Evolutionary conservation across 2,888 invertebrate species (phyloP).

Genomic region (Cataglyphis altisquamis): DNA sequence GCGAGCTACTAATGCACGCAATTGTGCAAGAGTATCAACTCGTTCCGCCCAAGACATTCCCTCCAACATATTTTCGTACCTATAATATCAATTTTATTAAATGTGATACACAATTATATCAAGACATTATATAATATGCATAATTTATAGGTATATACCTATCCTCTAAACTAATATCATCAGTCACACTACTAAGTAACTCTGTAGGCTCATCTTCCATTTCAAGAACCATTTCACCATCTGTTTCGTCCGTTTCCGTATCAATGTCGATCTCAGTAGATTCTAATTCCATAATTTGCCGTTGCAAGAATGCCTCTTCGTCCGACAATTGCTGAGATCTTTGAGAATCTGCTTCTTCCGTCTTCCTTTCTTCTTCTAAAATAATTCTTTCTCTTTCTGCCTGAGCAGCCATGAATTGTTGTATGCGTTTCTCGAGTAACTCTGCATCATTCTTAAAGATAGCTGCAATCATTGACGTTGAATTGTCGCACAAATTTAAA

Average conservation of each 20-base stretch:
- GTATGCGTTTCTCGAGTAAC: constrained; percentile 84
- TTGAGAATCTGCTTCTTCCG: constrained; percentile 91
- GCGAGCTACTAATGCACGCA: constrained; percentile 93
- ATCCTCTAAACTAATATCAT: constrained; percentile 84
- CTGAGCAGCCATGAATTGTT: constrained; percentile 85
- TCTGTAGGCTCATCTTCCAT: constrained; percentile 82
- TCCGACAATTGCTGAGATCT: constrained; percentile 90
- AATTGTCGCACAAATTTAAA: constrained; percentile 78
- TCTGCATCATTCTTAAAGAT: constrained; percentile 85
- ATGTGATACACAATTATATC: neutral
- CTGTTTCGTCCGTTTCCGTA: constrained; percentile 94
- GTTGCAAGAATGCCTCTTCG: constrained; percentile 92
- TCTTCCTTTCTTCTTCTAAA: constrained; percentile 85
- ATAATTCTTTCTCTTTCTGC: constrained; percentile 85
- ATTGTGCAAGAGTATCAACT: constrained; percentile 92
- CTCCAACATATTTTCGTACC: constrained; percentile 84
- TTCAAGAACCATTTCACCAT: constrained; percentile 89
- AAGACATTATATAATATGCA: neutral
- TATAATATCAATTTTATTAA: constrained; percentile 58
- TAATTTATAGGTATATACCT: constrained; percentile 66
- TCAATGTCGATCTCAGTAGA: constrained; percentile 92
- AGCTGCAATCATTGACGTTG: constrained; percentile 85
- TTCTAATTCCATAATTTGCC: constrained; percentile 92
- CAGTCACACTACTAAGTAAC: constrained; percentile 68
- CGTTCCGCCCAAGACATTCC: constrained; percentile 95